Evolutionary conservation across 1,140 invertebrate genomes (phyloP), one percentile per base, ranked within the genome.

Genomic region (Temnothorax curvispinosus): DNA sequence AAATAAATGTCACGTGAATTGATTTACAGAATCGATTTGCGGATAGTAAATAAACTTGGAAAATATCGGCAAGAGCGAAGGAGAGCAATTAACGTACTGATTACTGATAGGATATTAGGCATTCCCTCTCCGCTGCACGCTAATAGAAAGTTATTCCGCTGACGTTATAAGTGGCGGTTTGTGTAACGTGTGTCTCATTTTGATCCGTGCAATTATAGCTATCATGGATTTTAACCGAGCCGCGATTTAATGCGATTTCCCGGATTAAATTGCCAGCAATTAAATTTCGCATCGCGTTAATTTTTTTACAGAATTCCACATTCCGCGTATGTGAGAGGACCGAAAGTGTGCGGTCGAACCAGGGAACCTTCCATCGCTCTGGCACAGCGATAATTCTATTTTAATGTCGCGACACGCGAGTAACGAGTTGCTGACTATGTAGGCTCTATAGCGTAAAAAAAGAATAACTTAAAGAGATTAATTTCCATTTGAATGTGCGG

Each of bases 61-160:
- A 74, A 69, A 75, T 64, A 78, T 13, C 13, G 62, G 44, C 9
- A 15, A 41, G n/a, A 72, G 8, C 58, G 54, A 72, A 75, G 27
- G 27, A 47, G 69, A 60, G 44, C 74, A 74, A 84, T 84, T 84
- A 84, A 54, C 69, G 54, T 35, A 27, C 69, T 82, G 67, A 72
- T 82, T 82, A 58, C 38, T n/a, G 9, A 32, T 84, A 32, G 69
- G 80, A 62, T 60, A 75, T 84, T 74, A 84, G 69, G 69, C 74
- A 84, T 84, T 84, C 80, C 27, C 69, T 67, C 69, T 21, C 52
- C 13, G 65, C 2, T 32, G 41, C 27, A 18, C 38, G 41, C 69
- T 75, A 84, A 84, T 84, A 74, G 80, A 74, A 84, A 75, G 80
- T 84, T 84, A 84, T 84, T 74, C 56, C 41, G 8, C 44, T 54